Percentiles rank a stretch among this genome's conserved stretches.
phyloP scores from a whole-genome alignment of 1,140 invertebrate genomes.

The Luehdorfia chinensis region DNA sequence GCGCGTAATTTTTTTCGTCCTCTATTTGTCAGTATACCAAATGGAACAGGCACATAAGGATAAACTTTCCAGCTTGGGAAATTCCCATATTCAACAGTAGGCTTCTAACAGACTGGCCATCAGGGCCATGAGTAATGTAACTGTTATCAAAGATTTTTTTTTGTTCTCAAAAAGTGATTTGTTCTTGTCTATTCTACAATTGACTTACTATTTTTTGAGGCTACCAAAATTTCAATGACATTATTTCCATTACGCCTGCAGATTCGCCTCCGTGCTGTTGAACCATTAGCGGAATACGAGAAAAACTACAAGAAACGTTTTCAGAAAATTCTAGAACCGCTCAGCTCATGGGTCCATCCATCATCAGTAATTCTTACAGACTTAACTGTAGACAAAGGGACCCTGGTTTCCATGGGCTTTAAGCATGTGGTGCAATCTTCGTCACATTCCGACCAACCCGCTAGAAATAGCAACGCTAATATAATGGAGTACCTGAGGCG shows the following conservation, averaged over 20 bases:
- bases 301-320: constrained; percentile 87
- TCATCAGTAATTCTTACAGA: constrained; percentile 89
- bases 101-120: no score
- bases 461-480: constrained; percentile 82
- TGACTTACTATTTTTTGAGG: neutral
- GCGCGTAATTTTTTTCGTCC: no score
- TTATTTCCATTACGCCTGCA: no score
- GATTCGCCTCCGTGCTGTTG: constrained; percentile 87
- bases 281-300: constrained; percentile 86
- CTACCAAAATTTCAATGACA: neutral
- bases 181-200: neutral
- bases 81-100: no score
- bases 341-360: constrained; percentile 87
- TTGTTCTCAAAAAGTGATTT: neutral
- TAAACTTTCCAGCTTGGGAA: no score
- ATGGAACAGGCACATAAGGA: no score
- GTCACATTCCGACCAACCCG: constrained; percentile 79
- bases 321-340: constrained; percentile 87
- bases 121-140: no score
- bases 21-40: no score
- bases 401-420: constrained; percentile 86
- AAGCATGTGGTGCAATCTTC: constrained; percentile 83
- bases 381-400: constrained; percentile 88
- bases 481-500: constrained; percentile 92
- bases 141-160: constrained; percentile 12